Percentiles rank a stretch among this genome's conserved stretches.
Conservation (phyloP, 2,113 vertebrate genomes). For the Myrmecobius fasciatus region DNA sequence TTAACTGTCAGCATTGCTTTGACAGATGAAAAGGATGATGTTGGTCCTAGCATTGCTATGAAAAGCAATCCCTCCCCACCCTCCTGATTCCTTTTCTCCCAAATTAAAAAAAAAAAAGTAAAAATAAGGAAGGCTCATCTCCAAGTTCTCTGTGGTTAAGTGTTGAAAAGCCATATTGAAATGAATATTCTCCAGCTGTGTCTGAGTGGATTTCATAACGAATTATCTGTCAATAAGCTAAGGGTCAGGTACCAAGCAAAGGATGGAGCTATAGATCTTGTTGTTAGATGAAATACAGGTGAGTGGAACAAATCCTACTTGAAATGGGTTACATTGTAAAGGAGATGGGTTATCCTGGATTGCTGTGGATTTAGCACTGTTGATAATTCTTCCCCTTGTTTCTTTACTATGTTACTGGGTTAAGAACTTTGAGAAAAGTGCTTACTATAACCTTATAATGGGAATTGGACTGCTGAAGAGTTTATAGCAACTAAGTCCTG, state of each 20-base stretch:
- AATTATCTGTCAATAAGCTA: conserved; percentile 34
- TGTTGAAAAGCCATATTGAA: conserved; percentile 65
- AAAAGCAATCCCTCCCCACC: conserved; percentile 40
- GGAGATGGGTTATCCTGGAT: background rate
- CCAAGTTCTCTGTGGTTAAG: background rate
- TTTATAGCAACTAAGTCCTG: background rate
- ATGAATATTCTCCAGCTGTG: conserved; percentile 62
- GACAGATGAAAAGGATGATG: conserved; percentile 60
- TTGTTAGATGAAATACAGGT: background rate
- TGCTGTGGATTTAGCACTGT: background rate
- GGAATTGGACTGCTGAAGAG: background rate
- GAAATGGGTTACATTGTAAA: rapidly evolving
- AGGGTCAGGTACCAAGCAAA: background rate
- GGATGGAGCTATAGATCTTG: background rate
- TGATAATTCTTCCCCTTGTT: too few species aligned
- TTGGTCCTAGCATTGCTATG: conserved; percentile 18
- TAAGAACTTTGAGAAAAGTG: background rate
- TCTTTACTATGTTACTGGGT: background rate
- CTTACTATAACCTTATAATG: background rate
- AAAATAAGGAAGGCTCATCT: background rate
- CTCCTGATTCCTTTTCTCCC: conserved; percentile 35
- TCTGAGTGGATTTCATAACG: conserved; percentile 69
- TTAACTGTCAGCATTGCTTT: conserved; percentile 41
- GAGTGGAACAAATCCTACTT: rapidly evolving
- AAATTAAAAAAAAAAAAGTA: background rate